Base-by-base conservation (phyloP, 2,113 vertebrate species). In the Hyperopisus bebe region DNA sequence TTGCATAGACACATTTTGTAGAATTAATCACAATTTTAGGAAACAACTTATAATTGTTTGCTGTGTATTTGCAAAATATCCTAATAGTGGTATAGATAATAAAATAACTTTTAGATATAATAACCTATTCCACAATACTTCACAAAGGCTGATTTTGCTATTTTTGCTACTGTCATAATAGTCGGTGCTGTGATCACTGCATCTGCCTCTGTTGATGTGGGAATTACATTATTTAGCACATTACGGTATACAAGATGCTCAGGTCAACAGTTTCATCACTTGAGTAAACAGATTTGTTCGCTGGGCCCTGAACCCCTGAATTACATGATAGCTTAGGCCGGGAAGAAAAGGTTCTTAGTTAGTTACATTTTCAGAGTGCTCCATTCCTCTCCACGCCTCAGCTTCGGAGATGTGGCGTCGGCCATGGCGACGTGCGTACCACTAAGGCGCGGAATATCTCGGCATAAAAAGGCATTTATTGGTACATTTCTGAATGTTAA, bases 401-500 rank as follows among this genome's bases (percentile, higher is more conserved):
- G 83, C 39, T 66, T 74, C 19, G 90, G 91, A 93, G 89, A 89
- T 84, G 88, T 58, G 19, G 90, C 80, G 53, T 48, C 48, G 88
- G 51, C 80, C 42, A 88, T 92, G 50, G 90, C n/a, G 50, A 7
- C n/a, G 19, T 44, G 88, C 91, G 88, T 91, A 89, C 92, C 92
- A 92, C 91, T 93, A 91, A 92, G 94, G 93, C 92, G 91, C 93
- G 93, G 91, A 94, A 94, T 94, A 95, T 94, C 92, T 94, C 90
- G 90, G 94, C 91, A 95, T 95, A 93, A 95, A 89, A 94, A 92
- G 93, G 93, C 92, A 94, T 95, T 95, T 95, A 95, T 95, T 94
- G 95, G 93, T 96, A 95, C 96, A 96, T 97, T 96, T 97, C 94
- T 96, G 95, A 96, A 96, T 95, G 95, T 96, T 96, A 97, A 96